Percentiles rank a stretch among this genome's conserved stretches.
phyloP scores from a whole-genome alignment of 1,140 invertebrate genomes.

The Drosophila punjabiensis region DNA sequence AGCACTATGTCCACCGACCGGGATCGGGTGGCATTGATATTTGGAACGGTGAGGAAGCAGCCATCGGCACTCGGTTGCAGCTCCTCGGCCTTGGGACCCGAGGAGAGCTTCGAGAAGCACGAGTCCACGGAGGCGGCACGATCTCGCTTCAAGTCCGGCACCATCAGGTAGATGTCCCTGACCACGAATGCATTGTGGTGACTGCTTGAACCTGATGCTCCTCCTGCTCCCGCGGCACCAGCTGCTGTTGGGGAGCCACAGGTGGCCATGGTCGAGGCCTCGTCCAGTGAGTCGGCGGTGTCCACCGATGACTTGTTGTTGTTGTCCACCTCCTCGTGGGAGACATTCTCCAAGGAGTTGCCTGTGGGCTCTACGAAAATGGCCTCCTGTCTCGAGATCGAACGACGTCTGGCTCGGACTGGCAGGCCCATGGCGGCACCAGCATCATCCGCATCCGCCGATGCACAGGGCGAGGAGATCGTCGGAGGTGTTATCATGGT shows the following conservation, averaged over 20 bases:
- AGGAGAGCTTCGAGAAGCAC: constrained; percentile 90
- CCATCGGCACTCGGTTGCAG: constrained; percentile 87
- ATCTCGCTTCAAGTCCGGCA: constrained; percentile 93
- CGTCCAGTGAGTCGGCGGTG: constrained; percentile 86
- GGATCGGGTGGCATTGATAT: constrained; percentile 90
- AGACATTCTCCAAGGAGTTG: constrained; percentile 89
- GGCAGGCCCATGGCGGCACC: constrained; percentile 67
- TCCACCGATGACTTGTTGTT: constrained; percentile 83
- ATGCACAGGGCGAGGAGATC: constrained; percentile 49
- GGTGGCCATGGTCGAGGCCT: constrained; percentile 79
- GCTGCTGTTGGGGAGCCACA: constrained; percentile 64
- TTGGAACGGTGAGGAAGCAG: constrained; percentile 89
- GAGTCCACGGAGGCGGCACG: constrained; percentile 94
- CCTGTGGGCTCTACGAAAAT: constrained; percentile 90
- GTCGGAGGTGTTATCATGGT: constrained; percentile 11
- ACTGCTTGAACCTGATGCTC: not conserved
- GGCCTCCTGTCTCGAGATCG: constrained; percentile 92
- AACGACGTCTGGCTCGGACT: constrained; percentile 87
- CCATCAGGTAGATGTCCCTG: constrained; percentile 91
- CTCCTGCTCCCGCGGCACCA: constrained; percentile 16
- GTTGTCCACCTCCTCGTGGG: constrained; percentile 87
- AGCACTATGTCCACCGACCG: constrained; percentile 96
- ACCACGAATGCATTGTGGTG: constrained; percentile 83
- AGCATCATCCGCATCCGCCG: constrained; percentile 66
- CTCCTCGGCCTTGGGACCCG: constrained; percentile 89